Evolutionary conservation across 2,113 vertebrate species (phyloP).

Genomic region (Romanogobio albipinnatus): DNA sequence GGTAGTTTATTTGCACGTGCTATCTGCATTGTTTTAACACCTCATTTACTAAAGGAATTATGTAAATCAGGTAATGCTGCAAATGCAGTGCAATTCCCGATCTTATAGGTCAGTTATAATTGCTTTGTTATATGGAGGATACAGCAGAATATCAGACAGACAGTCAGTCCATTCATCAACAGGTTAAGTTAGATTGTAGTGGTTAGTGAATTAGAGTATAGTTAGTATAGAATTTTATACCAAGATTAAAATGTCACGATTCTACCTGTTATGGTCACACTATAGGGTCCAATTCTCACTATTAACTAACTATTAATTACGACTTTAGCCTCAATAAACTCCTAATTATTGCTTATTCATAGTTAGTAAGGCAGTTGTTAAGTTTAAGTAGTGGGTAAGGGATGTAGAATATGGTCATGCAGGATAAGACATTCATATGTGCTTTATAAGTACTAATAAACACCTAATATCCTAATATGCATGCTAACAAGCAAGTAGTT

Average conservation of each 20-base stretch:
- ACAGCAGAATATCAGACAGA: neutral
- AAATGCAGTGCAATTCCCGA: neutral
- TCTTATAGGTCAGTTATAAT: neutral
- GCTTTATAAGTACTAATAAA: too few species aligned
- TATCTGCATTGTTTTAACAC: conserved; percentile 6
- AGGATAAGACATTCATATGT: too few species aligned
- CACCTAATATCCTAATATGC: too few species aligned
- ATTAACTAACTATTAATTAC: too few species aligned
- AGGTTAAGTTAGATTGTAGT: neutral
- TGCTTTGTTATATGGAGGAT: neutral
- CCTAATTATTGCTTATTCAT: too few species aligned
- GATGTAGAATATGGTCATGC: too few species aligned
- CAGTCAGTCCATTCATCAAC: neutral
- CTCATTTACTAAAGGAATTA: neutral
- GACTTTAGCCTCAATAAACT: too few species aligned
- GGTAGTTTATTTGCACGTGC: neutral
- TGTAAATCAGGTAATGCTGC: conserved; percentile 6
- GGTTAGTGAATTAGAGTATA: neutral
- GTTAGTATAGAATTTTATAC: neutral
- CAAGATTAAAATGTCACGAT: neutral
- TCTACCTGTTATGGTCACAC: neutral
- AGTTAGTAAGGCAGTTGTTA: too few species aligned
- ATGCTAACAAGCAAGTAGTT: too few species aligned
- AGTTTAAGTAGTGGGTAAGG: too few species aligned
- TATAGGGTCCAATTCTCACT: too few species aligned